A percentile compares a stretch with the other conserved stretches of the same genome.
Evolutionary conservation across 2,113 vertebrate genomes (phyloP).

Genomic region (Tenebrosternarchus preto): DNA sequence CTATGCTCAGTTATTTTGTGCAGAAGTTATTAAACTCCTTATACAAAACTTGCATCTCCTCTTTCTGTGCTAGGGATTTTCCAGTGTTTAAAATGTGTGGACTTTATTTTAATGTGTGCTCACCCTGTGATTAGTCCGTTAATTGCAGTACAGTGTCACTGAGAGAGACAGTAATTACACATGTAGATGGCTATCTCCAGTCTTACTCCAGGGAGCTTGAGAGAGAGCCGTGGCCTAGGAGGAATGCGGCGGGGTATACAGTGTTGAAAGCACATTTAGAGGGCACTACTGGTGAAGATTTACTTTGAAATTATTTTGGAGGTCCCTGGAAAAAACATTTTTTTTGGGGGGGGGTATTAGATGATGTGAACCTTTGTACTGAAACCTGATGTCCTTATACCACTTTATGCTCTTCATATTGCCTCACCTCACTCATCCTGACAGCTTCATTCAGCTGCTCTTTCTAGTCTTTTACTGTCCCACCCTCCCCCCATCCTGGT

Average conservation of each 20-base stretch:
- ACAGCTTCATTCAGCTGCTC: neutral
- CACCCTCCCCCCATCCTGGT: conserved; percentile 34
- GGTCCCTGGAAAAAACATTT: no score
- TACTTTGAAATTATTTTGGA: neutral
- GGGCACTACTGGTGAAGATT: neutral
- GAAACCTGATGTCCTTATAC: conserved; percentile 23
- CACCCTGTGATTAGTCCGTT: conserved; percentile 34
- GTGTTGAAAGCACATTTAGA: neutral
- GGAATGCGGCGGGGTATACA: no score
- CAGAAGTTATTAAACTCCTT: neutral
- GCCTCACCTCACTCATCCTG: neutral
- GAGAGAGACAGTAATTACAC: conserved; percentile 35
- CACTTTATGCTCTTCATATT: neutral
- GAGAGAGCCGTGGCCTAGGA: neutral
- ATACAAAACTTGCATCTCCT: neutral
- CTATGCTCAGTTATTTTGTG: neutral
- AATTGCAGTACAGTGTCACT: conserved; percentile 25
- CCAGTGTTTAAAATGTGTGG: neutral
- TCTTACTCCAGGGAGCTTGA: conserved; percentile 13
- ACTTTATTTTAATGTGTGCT: conserved; percentile 29
- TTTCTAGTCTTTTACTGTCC: conserved; percentile 11
- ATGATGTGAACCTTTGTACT: neutral
- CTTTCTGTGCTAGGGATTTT: neutral
- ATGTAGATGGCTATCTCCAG: neutral
- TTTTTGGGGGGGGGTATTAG: neutral